Evolutionary conservation across 2,888 invertebrate species (phyloP), one percentile per base, ranked within the genome.

Genomic region (Drosophila setosimentum): DNA sequence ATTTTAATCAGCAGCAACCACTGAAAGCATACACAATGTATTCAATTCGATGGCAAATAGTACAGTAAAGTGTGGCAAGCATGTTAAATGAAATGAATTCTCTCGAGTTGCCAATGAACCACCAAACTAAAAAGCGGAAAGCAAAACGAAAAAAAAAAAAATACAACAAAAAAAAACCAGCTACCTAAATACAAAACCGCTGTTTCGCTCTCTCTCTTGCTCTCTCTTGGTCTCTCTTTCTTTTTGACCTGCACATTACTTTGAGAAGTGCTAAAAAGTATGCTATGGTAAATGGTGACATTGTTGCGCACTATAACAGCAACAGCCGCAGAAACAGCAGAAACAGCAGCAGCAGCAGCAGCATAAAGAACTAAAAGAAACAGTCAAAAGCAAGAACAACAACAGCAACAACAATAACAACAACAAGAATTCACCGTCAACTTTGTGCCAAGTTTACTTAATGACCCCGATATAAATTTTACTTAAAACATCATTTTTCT

Each of bases 381-480:
- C 55, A 55, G n/a, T 18, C 42, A 61, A 30, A 63, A 59, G n/a
- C 29, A 59, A 53, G 21, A 66, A 58, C 62, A 82, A 57, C 53
- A 61, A 50, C 27, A 48, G 32, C 18, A 48, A 33, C 29, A 49
- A n/a, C 30, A 67, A n/a, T 27, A 67, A 29, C 50, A 63, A 30
- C 69, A 82, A 71, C 37, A 64, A 61, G 51, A 72, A 62, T 64
- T 66, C 66, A 72, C 82, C 82, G 80, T 76, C 82, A 88, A 86
- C 89, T 86, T 86, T 86, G 89, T 88, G 84, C 86, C 89, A 86
- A 86, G 86, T 84, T 86, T 89, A 86, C 87, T 86, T 86, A 86
- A 86, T 86, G 86, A 86, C 84, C 89, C 87, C 82, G 89, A 87
- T 86, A 86, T 86, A 86, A 86, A 86, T 86, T 86, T 86, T 86